Evolutionary conservation across 2,113 vertebrate species (phyloP).

Genomic region (Pristiophorus japonicus): DNA sequence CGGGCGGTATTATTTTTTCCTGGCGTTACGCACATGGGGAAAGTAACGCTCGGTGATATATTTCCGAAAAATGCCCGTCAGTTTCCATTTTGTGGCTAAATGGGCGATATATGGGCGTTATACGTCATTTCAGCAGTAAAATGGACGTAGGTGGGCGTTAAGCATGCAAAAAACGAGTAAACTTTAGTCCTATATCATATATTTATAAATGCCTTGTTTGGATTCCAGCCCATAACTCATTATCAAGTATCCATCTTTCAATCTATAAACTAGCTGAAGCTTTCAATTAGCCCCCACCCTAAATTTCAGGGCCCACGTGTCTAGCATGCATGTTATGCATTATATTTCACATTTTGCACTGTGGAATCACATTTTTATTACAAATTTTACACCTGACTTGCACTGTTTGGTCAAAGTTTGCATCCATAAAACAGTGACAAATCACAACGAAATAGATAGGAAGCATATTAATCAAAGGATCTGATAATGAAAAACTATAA

Average conservation of each 20-base stretch:
- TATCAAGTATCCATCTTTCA: background rate
- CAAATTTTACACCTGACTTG: background rate
- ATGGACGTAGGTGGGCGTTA: too few species aligned
- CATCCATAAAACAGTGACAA: background rate
- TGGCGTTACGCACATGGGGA: too few species aligned
- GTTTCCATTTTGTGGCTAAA: too few species aligned
- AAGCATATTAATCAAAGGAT: background rate
- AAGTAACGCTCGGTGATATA: too few species aligned
- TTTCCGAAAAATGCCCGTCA: too few species aligned
- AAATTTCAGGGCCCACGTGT: background rate
- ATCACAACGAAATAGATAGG: background rate
- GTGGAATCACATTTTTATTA: background rate
- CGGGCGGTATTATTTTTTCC: too few species aligned
- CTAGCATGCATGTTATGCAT: background rate
- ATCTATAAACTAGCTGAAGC: background rate
- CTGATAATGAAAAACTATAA: background rate
- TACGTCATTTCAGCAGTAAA: too few species aligned
- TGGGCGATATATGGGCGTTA: too few species aligned
- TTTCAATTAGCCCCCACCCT: background rate
- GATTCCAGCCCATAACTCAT: background rate
- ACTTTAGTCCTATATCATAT: too few species aligned
- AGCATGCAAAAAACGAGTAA: too few species aligned
- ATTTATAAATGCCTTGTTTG: background rate
- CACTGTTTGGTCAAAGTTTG: background rate
- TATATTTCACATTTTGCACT: background rate